These are phyloP conservation scores for Rhinoderma darwinii DNA, from an alignment of 2,113 vertebrate genomes.

Conservation along the genomic window DNA sequence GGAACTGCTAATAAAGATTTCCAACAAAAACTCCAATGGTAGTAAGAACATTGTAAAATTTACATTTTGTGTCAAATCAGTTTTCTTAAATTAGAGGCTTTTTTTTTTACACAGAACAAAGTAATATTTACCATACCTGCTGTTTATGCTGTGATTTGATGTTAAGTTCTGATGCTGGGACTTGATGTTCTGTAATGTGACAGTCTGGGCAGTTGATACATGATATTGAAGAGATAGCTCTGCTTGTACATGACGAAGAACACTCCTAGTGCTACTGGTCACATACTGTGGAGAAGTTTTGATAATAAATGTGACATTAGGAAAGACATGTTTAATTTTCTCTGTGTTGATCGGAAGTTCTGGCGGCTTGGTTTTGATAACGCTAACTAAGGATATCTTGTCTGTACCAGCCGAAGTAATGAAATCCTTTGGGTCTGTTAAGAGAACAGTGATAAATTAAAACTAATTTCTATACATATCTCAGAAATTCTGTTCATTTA, in stretches of 20 bases:
- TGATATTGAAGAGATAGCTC: conserved; percentile 50
- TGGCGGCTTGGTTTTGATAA: background rate
- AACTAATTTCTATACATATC: background rate
- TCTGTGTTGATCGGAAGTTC: background rate
- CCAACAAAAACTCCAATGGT: no score
- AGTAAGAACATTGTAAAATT: no score
- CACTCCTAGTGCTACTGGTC: background rate
- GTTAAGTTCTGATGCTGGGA: background rate
- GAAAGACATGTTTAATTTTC: accelerated
- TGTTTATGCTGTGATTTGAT: conserved; percentile 50
- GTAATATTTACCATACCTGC: conserved; percentile 54
- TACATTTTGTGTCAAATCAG: no score
- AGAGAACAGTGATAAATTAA: background rate
- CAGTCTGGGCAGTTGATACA: conserved; percentile 8
- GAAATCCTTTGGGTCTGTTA: conserved; percentile 3
- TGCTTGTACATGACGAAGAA: accelerated
- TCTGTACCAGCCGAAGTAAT: background rate
- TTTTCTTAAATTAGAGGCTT: background rate
- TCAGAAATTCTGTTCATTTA: background rate
- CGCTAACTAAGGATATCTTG: background rate
- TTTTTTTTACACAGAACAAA: background rate
- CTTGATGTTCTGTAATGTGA: background rate
- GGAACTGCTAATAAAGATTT: no score
- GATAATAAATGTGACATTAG: conserved; percentile 18
- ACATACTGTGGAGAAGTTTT: background rate